Base-by-base conservation (phyloP, 2,113 vertebrate genomes). In the Atrichornis clamosus region DNA sequence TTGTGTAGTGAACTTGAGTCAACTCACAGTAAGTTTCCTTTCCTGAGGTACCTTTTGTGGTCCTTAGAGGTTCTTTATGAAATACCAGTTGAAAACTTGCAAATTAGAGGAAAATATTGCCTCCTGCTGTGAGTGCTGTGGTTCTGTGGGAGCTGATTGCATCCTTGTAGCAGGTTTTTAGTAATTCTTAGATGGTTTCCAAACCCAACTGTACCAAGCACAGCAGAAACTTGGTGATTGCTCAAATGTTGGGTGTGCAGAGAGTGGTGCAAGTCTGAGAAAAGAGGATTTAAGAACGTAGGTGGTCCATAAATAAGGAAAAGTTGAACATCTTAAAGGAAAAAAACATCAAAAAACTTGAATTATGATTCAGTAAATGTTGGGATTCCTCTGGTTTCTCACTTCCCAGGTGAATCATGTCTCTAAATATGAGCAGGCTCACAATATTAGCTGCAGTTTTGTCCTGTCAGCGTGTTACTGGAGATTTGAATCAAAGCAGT, bases 401-500 rank as follows among this genome's bases (percentile, higher is more conserved):
- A 49, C 41, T 93, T 84, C 60, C 55, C 84, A 80, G 63, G 86
- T 96, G 87, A 86, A 80, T 81, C 7, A 20, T 72, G 19, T 59
- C 50, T 88, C 68, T 89, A 42, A 89, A 49, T 30, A 76, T 4
- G 24, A 90, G 46, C 24, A 85, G 35, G 69, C 68, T 91, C 58
- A 33, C 89, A 88, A 18, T 68, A 65, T 75, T 69, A 85, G 68
- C 42, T 77, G 76, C 30, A 44, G 70, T 96, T 96, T 84, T 96
- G 82, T 81, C 47, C 82, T 88, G 86, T 97, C 63, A 87, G 62
- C 33, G 2, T 55, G 85, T 86, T 90, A 50, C 44, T 81, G 59
- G 87, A 96, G 89, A 93, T 94, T 83, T 28, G 65, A 82, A 89
- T 91, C 92, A 89, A 60, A 95, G 70, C 6, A 35, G 81, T 47